Conservation (phyloP, 2,113 vertebrate species). For the Danionella cerebrum region DNA sequence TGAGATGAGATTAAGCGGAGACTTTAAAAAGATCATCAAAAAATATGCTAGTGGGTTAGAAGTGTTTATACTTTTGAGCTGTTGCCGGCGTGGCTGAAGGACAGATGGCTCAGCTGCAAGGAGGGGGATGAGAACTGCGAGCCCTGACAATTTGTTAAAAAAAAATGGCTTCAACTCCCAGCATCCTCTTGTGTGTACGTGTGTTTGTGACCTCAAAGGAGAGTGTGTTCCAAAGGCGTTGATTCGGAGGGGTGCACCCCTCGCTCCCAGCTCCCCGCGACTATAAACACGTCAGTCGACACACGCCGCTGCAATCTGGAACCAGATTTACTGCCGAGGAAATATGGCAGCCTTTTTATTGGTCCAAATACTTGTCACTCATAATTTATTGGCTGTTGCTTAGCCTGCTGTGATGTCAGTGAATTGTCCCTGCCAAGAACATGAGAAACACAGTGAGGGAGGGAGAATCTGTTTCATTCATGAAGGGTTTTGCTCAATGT, state of each 20-base stretch:
- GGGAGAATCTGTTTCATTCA: conserved; percentile 27
- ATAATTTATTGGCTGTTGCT: conserved; percentile 91
- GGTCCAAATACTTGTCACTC: conserved; percentile 96
- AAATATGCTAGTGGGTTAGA: conserved; percentile 19
- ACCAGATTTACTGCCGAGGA: conserved; percentile 99
- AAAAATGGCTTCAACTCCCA: conserved; percentile 38
- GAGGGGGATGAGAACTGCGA: conserved; percentile 18
- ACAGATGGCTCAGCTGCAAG: conserved; percentile 50
- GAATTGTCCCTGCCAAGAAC: conserved; percentile 49
- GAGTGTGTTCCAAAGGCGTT: conserved; percentile 74
- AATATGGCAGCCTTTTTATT: conserved; percentile 97
- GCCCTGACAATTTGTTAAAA: conserved; percentile 43
- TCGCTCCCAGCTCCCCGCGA: conserved; percentile 76
- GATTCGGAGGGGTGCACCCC: conserved; percentile 72
- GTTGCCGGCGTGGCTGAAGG: conserved; percentile 32
- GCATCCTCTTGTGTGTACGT: conserved; percentile 43
- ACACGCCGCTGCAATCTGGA: conserved; percentile 88
- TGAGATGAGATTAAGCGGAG: not conserved
- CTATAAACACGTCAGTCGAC: conserved; percentile 94
- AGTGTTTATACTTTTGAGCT: conserved; percentile 4
- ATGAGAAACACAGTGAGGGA: conserved; percentile 25
- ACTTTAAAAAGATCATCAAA: not conserved
- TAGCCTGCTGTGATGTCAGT: conserved; percentile 74
- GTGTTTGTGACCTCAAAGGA: conserved; percentile 34
- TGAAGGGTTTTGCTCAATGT: conserved; percentile 13